Evolutionary conservation across 2,797 vertebrate genomes (phyloP).

Genomic region (Sparus aurata): DNA sequence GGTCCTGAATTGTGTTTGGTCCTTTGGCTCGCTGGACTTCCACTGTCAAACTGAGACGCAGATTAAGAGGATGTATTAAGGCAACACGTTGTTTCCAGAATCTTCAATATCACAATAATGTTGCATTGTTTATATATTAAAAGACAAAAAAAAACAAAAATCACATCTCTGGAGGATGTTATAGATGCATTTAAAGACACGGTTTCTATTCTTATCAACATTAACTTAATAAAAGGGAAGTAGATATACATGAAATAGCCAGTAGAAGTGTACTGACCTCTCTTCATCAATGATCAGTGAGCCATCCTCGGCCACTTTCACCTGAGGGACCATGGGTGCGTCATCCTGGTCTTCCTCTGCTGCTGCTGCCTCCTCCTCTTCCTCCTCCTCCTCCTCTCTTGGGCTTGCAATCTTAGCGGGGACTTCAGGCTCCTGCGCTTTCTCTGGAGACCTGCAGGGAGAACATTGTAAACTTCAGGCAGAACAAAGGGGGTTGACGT

Average conservation of each 20-base stretch:
- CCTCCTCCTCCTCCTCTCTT: constrained; percentile 74
- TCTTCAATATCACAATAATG: background rate
- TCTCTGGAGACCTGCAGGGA: constrained; percentile 64
- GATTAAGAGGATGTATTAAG: constrained; percentile 2
- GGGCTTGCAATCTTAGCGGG: constrained; percentile 37
- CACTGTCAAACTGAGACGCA: constrained; percentile 92
- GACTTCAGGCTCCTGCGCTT: constrained; percentile 64
- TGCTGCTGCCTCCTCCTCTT: constrained; percentile 59
- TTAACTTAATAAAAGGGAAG: background rate
- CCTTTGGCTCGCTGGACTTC: constrained; percentile 94
- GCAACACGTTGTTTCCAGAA: background rate
- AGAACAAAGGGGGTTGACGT: too few relatives aligned
- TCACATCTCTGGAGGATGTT: background rate
- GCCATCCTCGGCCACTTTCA: constrained; percentile 98
- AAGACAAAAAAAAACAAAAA: background rate
- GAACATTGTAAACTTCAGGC: background rate
- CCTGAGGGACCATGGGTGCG: constrained; percentile 91
- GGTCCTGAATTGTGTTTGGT: constrained; percentile 89
- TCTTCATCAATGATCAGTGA: constrained; percentile 98
- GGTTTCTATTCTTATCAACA: background rate
- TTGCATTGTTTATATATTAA: background rate
- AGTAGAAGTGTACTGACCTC: constrained; percentile 84
- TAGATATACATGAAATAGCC: background rate
- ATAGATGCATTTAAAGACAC: background rate
- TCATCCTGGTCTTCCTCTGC: constrained; percentile 85